Conservation (phyloP, 1,140 invertebrate species). For the Zaprionus inermis region DNA sequence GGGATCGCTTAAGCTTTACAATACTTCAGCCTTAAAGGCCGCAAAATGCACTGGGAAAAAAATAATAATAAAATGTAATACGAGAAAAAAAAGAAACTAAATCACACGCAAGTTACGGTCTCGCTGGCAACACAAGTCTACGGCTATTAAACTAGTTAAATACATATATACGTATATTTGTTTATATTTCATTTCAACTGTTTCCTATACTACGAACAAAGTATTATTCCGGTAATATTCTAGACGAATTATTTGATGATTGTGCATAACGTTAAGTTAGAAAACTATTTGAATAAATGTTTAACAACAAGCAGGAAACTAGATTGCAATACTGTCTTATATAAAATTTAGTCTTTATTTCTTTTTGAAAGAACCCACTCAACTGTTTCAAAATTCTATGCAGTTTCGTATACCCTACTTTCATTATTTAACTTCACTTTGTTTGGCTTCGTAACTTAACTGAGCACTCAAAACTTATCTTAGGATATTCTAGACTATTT, state of each 20-base stretch:
- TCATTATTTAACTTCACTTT: neutral
- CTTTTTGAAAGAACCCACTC: too few relatives aligned
- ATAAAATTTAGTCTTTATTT: too few relatives aligned
- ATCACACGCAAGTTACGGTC: constrained; percentile 4
- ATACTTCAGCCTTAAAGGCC: constrained; percentile 20
- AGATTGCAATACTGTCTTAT: neutral
- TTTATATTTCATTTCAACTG: constrained; percentile 6
- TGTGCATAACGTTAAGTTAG: constrained; percentile 1
- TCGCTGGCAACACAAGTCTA: neutral
- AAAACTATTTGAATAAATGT: constrained; percentile 1
- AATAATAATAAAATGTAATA: constrained; percentile 8
- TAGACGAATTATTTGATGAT: neutral
- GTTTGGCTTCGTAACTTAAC: neutral
- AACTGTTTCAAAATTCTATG: neutral
- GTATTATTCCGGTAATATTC: constrained; percentile 4
- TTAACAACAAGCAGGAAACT: neutral
- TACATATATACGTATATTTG: neutral
- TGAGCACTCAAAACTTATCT: neutral
- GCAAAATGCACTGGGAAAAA: constrained; percentile 1
- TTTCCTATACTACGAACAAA: constrained; percentile 5
- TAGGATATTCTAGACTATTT: constrained; percentile 2
- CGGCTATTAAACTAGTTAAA: constrained; percentile 3
- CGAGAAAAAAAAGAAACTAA: constrained; percentile 4
- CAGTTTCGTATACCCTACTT: neutral
- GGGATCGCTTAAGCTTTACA: constrained; percentile 18